Base-by-base conservation (phyloP, 2,888 invertebrate genomes). In the Neoascia interrupta region DNA sequence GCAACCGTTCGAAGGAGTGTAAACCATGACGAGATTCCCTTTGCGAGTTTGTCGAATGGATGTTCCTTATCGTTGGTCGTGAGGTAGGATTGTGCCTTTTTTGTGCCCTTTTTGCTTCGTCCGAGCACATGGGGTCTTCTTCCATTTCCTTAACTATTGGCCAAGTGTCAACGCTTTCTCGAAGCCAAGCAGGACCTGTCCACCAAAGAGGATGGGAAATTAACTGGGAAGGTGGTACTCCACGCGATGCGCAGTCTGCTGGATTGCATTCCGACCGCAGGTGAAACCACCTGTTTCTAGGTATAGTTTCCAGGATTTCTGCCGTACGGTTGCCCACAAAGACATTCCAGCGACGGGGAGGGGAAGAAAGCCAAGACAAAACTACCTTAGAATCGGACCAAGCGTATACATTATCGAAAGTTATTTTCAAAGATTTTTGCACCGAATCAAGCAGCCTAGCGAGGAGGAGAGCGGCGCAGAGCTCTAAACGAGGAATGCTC, bases 261-360 rank as follows among this genome's bases (percentile, higher is more conserved):
- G 43, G 23, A 21, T 43, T 45, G 21, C 43, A 21, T 23, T 45
- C 43, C n/a, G 43, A 45, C n/a, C n/a, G n/a, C 0, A 45, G 21
- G 13, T 39, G 39, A 16, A 39, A 47, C 47, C 28, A 47, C 10
- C 47, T 11, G 5, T 47, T 47, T 15, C 47, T 1, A 13, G 47
- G 47, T 3, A 47, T 47, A 1, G 28, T 16, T 15, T 13, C 15
- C 1, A 47, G 47, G 1, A 47, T 28, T 5, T 47, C 47, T 4
- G 49, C 11, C 0, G 54, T 54, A 3, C 54, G 13, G 13, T 54
- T 54, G n/a, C 19, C 49, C 1, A 31, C 31, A 31, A 76, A 49
- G 1, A 49, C 11, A 31, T n/a, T 26, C 23, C 26, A 26, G 2
- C 28, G 8, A 3, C 23, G 16, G n/a, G 54, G 13, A 19, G 49